phyloP scores from a whole-genome alignment of 2,113 vertebrate species.

The Neolamprologus variostigma region DNA sequence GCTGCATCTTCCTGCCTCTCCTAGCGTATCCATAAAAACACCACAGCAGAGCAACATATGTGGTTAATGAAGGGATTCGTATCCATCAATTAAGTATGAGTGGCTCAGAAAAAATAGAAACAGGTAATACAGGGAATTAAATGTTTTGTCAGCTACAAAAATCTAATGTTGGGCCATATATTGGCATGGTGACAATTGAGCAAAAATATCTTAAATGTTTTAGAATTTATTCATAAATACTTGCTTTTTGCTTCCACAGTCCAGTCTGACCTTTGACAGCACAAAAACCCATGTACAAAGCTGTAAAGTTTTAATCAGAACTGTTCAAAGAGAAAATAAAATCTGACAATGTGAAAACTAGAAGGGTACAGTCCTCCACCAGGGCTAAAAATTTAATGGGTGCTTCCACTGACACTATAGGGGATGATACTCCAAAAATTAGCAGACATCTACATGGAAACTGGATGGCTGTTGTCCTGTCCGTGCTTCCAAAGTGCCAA shows the following conservation, averaged over 20 bases:
- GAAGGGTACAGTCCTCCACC: not conserved
- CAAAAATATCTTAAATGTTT: not conserved
- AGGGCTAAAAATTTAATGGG: not conserved
- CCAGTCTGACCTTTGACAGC: not conserved
- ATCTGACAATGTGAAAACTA: not conserved
- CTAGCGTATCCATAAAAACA: not conserved
- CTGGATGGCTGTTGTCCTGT: not conserved
- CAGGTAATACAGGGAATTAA: not conserved
- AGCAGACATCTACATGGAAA: not conserved
- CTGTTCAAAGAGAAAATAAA: not conserved
- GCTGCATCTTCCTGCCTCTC: not conserved
- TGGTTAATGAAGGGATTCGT: constrained; percentile 2
- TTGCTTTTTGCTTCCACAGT: not conserved
- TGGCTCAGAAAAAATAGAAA: not conserved
- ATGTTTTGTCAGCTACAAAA: not conserved
- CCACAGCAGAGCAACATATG: not conserved
- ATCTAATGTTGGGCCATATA: not conserved
- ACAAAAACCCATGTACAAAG: not conserved
- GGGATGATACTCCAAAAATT: not conserved
- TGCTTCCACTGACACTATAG: not conserved
- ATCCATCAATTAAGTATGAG: constrained; percentile 6
- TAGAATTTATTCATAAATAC: not conserved
- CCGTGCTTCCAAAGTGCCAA: not conserved
- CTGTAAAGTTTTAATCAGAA: not conserved
- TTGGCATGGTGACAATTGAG: not conserved